These are phyloP conservation scores for Spilarctia lutea DNA, from an alignment of 2,888 invertebrate genomes.

Conservation along the genomic window DNA sequence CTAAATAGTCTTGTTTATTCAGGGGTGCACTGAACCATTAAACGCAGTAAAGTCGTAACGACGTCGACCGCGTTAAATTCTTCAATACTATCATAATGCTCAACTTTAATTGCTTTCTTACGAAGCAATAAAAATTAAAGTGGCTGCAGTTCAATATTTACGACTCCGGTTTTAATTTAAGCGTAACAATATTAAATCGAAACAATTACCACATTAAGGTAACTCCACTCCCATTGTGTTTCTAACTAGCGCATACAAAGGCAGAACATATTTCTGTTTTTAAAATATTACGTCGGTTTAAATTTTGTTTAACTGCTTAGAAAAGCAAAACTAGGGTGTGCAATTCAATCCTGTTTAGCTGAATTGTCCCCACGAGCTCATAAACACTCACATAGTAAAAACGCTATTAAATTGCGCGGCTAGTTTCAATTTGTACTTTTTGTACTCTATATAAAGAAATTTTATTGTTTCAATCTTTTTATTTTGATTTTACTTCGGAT, in stretches of 20 bases:
- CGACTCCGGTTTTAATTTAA: conserved; percentile 68
- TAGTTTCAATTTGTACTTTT: not conserved
- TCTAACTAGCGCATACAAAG: conserved; percentile 21
- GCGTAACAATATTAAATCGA: conserved; percentile 70
- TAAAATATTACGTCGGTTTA: not conserved
- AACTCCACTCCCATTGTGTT: conserved; percentile 35
- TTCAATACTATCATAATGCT: conserved; percentile 84
- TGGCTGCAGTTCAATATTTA: conserved; percentile 77
- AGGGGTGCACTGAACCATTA: conserved; percentile 85
- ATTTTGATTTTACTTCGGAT: too few species aligned
- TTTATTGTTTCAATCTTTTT: too few species aligned
- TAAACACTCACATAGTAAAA: too few species aligned
- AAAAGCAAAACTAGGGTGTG: not conserved
- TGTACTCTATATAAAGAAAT: too few species aligned
- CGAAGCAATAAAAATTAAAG: conserved; percentile 80
- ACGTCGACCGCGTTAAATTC: conserved; percentile 82
- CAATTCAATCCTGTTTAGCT: not conserved
- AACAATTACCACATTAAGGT: conserved; percentile 64
- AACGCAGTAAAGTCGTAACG: conserved; percentile 77
- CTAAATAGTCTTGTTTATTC: conserved; percentile 82
- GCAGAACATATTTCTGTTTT: conserved; percentile 3
- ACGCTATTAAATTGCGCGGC: not conserved
- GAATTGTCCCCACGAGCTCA: not conserved
- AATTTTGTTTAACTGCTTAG: not conserved
- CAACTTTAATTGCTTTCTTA: conserved; percentile 83